These are phyloP conservation scores for Pteronura brasiliensis DNA, from an alignment of 2,113 vertebrate genomes.

Conservation along the genomic window DNA sequence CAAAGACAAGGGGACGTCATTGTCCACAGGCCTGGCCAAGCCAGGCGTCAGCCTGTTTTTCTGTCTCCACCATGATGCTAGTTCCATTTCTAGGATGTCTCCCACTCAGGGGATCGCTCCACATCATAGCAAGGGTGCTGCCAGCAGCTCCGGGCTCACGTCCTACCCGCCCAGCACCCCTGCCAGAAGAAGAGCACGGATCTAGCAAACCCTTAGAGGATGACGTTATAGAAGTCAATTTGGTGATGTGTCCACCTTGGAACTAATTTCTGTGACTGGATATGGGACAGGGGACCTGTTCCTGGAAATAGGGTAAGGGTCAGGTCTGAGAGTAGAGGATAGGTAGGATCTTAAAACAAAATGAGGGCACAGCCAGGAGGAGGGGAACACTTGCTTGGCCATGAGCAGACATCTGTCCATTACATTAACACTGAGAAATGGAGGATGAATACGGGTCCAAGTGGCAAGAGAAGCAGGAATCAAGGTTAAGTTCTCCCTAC, in stretches of 20 bases:
- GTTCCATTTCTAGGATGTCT: not conserved
- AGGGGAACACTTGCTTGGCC: rapidly evolving
- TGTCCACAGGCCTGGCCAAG: rapidly evolving
- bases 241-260: not conserved
- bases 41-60: not conserved
- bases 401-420: rapidly evolving
- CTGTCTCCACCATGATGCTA: rapidly evolving
- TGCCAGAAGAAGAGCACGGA: not conserved
- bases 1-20: not conserved
- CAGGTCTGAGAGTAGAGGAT: not conserved
- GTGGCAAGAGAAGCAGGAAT: not conserved
- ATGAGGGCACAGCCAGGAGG: not conserved
- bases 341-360: not conserved
- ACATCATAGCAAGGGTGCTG: rapidly evolving
- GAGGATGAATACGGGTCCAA: rapidly evolving
- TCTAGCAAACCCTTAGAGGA: rapidly evolving
- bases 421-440: rapidly evolving
- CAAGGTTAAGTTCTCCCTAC: not conserved
- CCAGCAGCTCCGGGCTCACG: rapidly evolving
- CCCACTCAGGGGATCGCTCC: not conserved
- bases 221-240: rapidly evolving
- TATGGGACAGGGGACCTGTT: rapidly evolving
- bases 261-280: not conserved
- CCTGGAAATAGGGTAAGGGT: not conserved
- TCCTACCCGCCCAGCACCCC: not conserved